These are phyloP conservation scores for Dolomedes plantarius DNA, from an alignment of 2,888 invertebrate genomes.

Conservation along the genomic window DNA sequence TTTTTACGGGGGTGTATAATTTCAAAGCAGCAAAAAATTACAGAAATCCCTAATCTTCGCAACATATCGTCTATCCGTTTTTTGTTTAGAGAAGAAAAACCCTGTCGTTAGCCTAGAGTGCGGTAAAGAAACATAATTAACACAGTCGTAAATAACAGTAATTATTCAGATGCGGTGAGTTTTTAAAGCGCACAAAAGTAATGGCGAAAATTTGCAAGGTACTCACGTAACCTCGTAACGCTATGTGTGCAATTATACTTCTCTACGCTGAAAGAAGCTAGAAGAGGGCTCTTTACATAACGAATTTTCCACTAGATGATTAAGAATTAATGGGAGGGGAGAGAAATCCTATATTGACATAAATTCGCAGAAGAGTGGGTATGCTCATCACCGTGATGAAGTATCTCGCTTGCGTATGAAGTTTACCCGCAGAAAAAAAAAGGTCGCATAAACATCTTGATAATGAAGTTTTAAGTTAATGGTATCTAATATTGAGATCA, in stretches of 20 bases:
- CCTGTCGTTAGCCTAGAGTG: slow-evolving; percentile 13
- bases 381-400: no score
- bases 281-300: not conserved
- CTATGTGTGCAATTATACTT: slow-evolving; percentile 38
- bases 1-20: not conserved
- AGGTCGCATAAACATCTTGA: no score
- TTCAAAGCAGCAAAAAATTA: not conserved
- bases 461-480: no score
- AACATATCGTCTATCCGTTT: not conserved
- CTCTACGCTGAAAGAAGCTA: slow-evolving; percentile 11
- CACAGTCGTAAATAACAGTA: slow-evolving; percentile 56
- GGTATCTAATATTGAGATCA: no score
- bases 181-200: slow-evolving; percentile 33
- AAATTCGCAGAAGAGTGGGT: no score
- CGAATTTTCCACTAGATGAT: not conserved
- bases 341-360: no score
- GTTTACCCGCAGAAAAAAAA: no score
- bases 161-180: slow-evolving; percentile 47
- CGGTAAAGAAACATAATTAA: slow-evolving; percentile 36
- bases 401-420: no score
- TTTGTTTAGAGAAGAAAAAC: slow-evolving; percentile 10
- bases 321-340: not conserved
- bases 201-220: slow-evolving; percentile 26
- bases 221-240: slow-evolving; percentile 48
- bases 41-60: slow-evolving; percentile 28